These are phyloP conservation scores for Onychomys leucogaster DNA, from an alignment of 2,797 vertebrate genomes.

Conservation along the genomic window DNA sequence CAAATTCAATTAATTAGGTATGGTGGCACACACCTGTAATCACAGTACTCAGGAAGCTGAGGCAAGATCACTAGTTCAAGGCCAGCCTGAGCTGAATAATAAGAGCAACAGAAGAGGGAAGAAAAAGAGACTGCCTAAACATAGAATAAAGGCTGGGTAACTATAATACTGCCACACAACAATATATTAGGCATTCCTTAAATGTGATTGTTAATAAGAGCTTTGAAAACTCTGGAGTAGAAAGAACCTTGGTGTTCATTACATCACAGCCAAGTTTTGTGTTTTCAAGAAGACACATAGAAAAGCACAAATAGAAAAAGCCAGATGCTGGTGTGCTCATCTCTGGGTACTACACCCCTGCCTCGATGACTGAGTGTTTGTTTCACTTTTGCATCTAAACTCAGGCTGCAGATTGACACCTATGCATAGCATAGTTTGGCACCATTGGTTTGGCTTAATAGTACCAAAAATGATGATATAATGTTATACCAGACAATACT, in stretches of 20 bases:
- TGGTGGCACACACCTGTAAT: not conserved
- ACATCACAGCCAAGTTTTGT: not conserved
- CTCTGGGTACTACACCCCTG: not conserved
- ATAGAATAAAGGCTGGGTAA: not conserved
- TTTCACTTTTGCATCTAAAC: not conserved
- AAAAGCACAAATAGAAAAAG: not conserved
- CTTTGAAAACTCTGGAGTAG: not conserved
- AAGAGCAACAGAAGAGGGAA: not conserved
- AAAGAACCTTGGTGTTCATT: not conserved
- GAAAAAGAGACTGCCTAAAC: too few species aligned
- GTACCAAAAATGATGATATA: not conserved
- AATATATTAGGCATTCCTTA: too few species aligned
- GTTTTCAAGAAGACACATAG: not conserved
- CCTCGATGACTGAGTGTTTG: not conserved
- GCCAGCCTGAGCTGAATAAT: not conserved
- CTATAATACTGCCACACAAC: not conserved
- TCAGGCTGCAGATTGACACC: not conserved
- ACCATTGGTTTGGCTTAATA: not conserved
- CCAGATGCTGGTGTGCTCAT: not conserved
- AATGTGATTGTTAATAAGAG: too few species aligned
- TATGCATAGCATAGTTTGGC: too few species aligned
- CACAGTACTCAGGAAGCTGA: not conserved
- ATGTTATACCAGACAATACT: not conserved
- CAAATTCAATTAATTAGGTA: not conserved
- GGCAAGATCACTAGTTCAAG: not conserved